Evolutionary conservation across 2,797 vertebrate species (phyloP), one percentile per base, ranked within the genome.

Genomic region (Orestias chungarensis): DNA sequence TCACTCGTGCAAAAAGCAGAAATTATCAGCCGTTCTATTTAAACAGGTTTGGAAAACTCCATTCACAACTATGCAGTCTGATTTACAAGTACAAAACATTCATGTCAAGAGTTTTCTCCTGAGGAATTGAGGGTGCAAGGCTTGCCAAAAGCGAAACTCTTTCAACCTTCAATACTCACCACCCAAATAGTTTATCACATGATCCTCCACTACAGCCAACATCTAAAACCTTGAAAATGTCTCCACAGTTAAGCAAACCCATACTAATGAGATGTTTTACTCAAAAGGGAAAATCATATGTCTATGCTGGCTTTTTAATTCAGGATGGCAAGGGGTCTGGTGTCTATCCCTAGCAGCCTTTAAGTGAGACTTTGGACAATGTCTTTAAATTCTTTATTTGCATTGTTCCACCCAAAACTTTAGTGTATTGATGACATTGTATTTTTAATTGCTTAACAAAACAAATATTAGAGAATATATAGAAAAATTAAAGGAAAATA

Each of bases 171-270:
- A n/a, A n/a, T n/a, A n/a, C n/a, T n/a, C n/a, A n/a, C n/a, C n/a
- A n/a, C n/a, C n/a, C n/a, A n/a, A n/a, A n/a, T n/a, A n/a, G n/a
- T n/a, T n/a, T n/a, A n/a, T n/a, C n/a, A n/a, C n/a, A n/a, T n/a
- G n/a, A n/a, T 86, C 79, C 79, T 86, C 76, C 71, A 59, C 68
- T 67, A 64, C 85, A 83, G 87, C 76, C 83, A 69, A 49, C 57
- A 66, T 65, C 70, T 78, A 23, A 49, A 23, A 23, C 20, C n/a
- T 49, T n/a, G 46, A 8, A 43, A 43, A 7, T 1, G 42, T 43
- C 6, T 29, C 52, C 27, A 6, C 25, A 10, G 17, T 33, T 57
- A 57, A 4, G 9, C 10, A 61, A 61, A n/a, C 57, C 12, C 33
- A 38, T 61, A 20, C 20, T 38, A 10, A 14, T n/a, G 10, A n/a